phyloP scores from a whole-genome alignment of 1,140 invertebrate genomes.

The Eriosoma lanigerum region DNA sequence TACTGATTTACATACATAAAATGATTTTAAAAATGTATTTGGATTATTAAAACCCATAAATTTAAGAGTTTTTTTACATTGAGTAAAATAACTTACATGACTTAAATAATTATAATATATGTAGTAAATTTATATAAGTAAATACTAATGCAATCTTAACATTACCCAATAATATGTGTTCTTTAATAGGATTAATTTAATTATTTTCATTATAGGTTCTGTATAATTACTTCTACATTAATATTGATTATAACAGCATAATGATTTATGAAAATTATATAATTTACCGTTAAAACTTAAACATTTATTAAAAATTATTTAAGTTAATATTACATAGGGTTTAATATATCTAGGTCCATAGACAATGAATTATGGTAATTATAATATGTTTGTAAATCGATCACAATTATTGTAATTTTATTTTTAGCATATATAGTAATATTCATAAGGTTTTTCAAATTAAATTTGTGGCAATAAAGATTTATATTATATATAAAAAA shows the following conservation, averaged over 20 bases:
- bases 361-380: slow-evolving; percentile 35
- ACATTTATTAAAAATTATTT: slow-evolving; percentile 39
- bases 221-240: neutral
- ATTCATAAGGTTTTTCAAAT: slow-evolving; percentile 44
- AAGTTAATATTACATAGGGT: slow-evolving; percentile 30
- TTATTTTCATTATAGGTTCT: neutral
- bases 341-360: slow-evolving; percentile 9
- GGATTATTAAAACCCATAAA: slow-evolving; percentile 25
- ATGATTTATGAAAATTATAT: neutral
- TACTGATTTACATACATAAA: neutral
- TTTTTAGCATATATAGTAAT: slow-evolving; percentile 39
- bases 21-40: neutral
- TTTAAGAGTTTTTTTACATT: slow-evolving; percentile 24
- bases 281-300: slow-evolving; percentile 26
- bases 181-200: neutral
- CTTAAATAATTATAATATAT: slow-evolving; percentile 11
- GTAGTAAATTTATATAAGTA: neutral
- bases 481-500: slow-evolving; percentile 44
- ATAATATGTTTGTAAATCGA: slow-evolving; percentile 17
- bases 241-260: neutral
- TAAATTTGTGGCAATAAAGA: slow-evolving; percentile 50
- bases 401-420: slow-evolving; percentile 22
- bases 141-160: slow-evolving; percentile 29
- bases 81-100: slow-evolving; percentile 22
- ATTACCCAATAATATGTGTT: slow-evolving; percentile 43